Base-by-base conservation (phyloP, 2,797 vertebrate species). In the Poeciliopsis paucimaculata region DNA sequence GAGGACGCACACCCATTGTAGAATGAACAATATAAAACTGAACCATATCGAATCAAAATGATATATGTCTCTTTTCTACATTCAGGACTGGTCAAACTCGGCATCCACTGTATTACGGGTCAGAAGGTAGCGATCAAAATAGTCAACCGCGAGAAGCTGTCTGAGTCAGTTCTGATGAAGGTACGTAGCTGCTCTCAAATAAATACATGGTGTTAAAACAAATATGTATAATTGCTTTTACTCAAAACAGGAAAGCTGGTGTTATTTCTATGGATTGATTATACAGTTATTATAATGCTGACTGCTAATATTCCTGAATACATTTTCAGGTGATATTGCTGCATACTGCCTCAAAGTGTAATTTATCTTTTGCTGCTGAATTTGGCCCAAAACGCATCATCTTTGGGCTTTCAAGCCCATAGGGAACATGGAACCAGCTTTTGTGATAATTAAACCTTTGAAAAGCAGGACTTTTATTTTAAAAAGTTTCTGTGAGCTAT, bases 121-220 rank as follows among this genome's bases (percentile, higher is more conserved):
- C 97, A 98, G 94, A 98, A 98, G 92, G 97, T 98, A 55, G 97
- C 97, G n/a, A 97, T 98, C 95, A 98, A 98, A 95, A 98, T 98
- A 74, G 97, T 98, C 90, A 98, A 98, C 94, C 93, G 97, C 88
- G 97, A 98, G 95, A 98, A 98, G 89, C 94, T 98, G 90, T 97
- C 97, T 0, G 97, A 98, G 93, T 98, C 97, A 0, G 97, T 98
- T 81, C 92, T 98, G 90, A 98, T 98, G 97, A 98, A 98, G 97
- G 97, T 98, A 95, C 13, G 76, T 62, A 70, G 72, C 72, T 60
- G 28, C 34, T 83, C 72, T 73, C 45, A 68, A 68, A 68, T 11
- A 68, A 68, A 41, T 41, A 26, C 20, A 12, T 5, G 4, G 64
- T 41, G 7, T 68, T 41, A 41, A 26, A 68, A 39, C 15, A 18